A percentile compares a stretch with the other conserved stretches of the same genome.
These are phyloP conservation scores for Gymnorhina tibicen DNA, from an alignment of 2,113 vertebrate species.

Conservation along the genomic window DNA sequence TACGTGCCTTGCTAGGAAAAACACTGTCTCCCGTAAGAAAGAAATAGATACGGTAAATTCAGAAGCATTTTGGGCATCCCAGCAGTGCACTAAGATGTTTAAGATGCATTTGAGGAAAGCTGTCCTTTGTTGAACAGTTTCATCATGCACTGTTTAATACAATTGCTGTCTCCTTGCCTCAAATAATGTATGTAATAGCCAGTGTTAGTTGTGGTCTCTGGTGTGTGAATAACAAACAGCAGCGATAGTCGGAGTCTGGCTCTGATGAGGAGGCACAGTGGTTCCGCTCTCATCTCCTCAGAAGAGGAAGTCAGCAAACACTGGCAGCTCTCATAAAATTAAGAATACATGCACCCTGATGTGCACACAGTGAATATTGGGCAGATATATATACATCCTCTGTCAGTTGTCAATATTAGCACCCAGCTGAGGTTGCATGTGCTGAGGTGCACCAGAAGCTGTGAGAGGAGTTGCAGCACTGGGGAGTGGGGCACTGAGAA, in stretches of 20 bases:
- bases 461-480: neutral
- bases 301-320: conserved; percentile 20
- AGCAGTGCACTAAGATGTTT: neutral
- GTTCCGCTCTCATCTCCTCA: neutral
- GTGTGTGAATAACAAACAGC: neutral
- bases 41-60: neutral
- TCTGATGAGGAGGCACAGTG: neutral
- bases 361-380: neutral
- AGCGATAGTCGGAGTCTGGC: fast-evolving
- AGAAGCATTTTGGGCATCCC: neutral
- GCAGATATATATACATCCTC: neutral
- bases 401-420: neutral
- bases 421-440: neutral
- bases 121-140: neutral
- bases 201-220: neutral
- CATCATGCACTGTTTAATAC: neutral
- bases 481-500: fast-evolving
- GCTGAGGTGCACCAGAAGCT: neutral
- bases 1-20: neutral
- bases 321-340: neutral
- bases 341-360: neutral
- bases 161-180: neutral
- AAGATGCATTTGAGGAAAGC: neutral
- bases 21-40: neutral
- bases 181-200: neutral